Evolutionary conservation across 2,888 invertebrate genomes (phyloP), one percentile per base, ranked within the genome.

Genomic region (Meandrusa payeni): DNA sequence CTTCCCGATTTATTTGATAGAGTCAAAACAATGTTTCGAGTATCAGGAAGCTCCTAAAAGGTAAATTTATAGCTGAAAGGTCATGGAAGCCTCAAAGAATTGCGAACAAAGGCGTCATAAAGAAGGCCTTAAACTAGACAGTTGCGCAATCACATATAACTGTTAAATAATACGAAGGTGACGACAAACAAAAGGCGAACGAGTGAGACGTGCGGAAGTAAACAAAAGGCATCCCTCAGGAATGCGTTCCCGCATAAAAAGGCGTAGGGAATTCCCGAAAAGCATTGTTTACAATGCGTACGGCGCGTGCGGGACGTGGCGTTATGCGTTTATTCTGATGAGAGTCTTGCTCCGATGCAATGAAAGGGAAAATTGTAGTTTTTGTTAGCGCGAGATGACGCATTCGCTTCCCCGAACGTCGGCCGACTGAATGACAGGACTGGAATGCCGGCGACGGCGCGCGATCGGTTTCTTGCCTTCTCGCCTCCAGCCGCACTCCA

Each of bases 141-240:
- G 74, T 76, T 76, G 77, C 59, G 67, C 69, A 72, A 75, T 50
- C 47, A 56, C 68, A 68, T 68, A 69, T 69, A 63, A 65, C 49
- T 55, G 65, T 69, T 54, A 68, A 75, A 65, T 64, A 66, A 67
- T 63, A 64, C 60, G 59, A 69, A 73, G 68, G 71, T 69, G 75
- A 64, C 63, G 64, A 57, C 42, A 62, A 65, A 62, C 54, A 71
- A 78, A 78, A 78, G 75, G 70, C 65, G 59, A 61, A 59, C 60
- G 65, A 64, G 69, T 67, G 65, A 65, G 61, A 67, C 65, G 69
- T 73, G 68, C 71, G 69, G 71, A 66, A 63, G 69, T 80, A 86
- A 86, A 87, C 85, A 87, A 86, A 86, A 86, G 86, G 86, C 76
- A 82, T 87, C 82, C 86, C 86, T 79, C 59, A 81, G 78, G 85